These are phyloP conservation scores for Lerista edwardsae DNA, from an alignment of 2,797 vertebrate genomes.

Conservation along the genomic window DNA sequence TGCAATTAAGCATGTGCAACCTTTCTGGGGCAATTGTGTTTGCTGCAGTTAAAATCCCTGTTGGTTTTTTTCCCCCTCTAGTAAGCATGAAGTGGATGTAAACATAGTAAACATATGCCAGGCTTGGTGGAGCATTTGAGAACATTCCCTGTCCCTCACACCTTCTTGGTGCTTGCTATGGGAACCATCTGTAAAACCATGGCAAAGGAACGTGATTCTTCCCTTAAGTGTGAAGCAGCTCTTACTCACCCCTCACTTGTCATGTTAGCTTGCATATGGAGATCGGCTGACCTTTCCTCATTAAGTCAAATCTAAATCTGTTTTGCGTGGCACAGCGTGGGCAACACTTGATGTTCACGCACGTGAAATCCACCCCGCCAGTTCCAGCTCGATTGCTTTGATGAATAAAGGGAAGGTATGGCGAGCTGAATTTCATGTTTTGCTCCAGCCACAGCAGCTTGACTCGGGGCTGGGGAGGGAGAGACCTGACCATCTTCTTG, in stretches of 20 bases:
- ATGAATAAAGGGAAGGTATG: too few species aligned
- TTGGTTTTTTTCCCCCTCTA: background rate
- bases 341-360: background rate
- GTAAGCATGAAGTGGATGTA: background rate
- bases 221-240: constrained; percentile 21
- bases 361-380: background rate
- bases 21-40: background rate
- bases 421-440: too few species aligned
- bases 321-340: background rate
- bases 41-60: background rate
- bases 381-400: too few species aligned
- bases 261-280: constrained; percentile 17
- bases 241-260: constrained; percentile 41
- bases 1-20: too few species aligned
- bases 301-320: constrained; percentile 11
- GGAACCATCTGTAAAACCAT: constrained; percentile 26
- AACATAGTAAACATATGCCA: background rate
- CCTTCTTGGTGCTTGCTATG: constrained; percentile 1
- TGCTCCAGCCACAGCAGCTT: too few species aligned
- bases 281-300: constrained; percentile 13
- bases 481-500: background rate
- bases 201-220: background rate
- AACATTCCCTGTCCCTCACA: constrained; percentile 25
- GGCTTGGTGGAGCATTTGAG: background rate
- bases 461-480: too few species aligned